Evolutionary conservation across 1,140 invertebrate species (phyloP).

Genomic region (Eumeta japonica): DNA sequence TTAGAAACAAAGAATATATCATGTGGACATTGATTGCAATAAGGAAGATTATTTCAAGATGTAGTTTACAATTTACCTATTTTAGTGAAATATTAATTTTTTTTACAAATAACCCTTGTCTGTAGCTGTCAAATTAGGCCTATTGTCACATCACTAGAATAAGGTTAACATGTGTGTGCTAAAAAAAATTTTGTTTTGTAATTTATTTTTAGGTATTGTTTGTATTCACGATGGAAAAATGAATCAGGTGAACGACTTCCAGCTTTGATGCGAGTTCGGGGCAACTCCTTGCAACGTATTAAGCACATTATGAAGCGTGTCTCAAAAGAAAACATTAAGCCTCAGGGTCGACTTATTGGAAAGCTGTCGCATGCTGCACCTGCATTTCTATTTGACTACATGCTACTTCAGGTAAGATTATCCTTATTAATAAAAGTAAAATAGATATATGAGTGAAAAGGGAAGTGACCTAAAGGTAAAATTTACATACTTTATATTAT

Average conservation of each 20-base stretch:
- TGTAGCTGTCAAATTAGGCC: no score
- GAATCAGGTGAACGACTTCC: constrained; percentile 77
- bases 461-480: no score
- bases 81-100: no score
- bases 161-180: no score
- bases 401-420: constrained; percentile 69
- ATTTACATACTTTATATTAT: no score
- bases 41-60: no score
- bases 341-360: constrained; percentile 90
- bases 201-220: constrained; percentile 69
- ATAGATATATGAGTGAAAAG: constrained; percentile 3
- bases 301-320: constrained; percentile 97
- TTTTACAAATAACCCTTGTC: no score
- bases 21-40: no score
- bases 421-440: constrained; percentile 3
- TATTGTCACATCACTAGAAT: no score
- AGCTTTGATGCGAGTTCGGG: constrained; percentile 76
- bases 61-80: no score
- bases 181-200: no score
- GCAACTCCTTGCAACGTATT: constrained; percentile 85
- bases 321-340: constrained; percentile 98
- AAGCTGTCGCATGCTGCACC: constrained; percentile 97
- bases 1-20: no score
- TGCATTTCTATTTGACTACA: constrained; percentile 94
- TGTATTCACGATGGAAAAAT: constrained; percentile 91